phyloP scores from a whole-genome alignment of 2,113 vertebrate species.

The Manacus vitellinus region DNA sequence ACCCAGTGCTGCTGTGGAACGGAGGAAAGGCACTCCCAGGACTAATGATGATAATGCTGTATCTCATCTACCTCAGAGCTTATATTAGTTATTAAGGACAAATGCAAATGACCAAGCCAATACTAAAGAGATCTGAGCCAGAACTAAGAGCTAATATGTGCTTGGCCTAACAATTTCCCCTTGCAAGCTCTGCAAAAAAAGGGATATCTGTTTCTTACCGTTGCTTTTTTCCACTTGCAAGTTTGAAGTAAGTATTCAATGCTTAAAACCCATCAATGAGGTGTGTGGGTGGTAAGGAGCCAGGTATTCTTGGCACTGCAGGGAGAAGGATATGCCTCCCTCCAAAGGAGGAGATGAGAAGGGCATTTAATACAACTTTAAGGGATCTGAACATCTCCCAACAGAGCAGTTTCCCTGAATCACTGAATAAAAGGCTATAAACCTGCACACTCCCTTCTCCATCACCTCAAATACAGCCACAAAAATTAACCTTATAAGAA shows the following conservation, averaged over 20 bases:
- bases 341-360: background rate
- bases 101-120: slow-evolving; percentile 51
- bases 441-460: background rate
- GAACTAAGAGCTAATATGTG: slow-evolving; percentile 45
- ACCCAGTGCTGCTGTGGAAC: background rate
- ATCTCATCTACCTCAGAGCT: slow-evolving; percentile 12
- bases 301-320: background rate
- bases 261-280: background rate
- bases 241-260: background rate
- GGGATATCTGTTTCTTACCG: background rate
- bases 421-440: background rate
- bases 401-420: background rate
- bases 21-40: background rate
- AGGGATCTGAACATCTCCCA: background rate
- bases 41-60: slow-evolving; percentile 32
- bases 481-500: background rate
- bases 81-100: slow-evolving; percentile 54
- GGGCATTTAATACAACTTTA: background rate
- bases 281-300: background rate
- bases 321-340: background rate
- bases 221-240: background rate
- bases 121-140: slow-evolving; percentile 57
- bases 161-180: background rate
- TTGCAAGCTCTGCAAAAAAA: background rate
- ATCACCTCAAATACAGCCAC: background rate